These are phyloP conservation scores for Cyrtodaria siliqua DNA, from an alignment of 2,888 invertebrate genomes.

Conservation along the genomic window DNA sequence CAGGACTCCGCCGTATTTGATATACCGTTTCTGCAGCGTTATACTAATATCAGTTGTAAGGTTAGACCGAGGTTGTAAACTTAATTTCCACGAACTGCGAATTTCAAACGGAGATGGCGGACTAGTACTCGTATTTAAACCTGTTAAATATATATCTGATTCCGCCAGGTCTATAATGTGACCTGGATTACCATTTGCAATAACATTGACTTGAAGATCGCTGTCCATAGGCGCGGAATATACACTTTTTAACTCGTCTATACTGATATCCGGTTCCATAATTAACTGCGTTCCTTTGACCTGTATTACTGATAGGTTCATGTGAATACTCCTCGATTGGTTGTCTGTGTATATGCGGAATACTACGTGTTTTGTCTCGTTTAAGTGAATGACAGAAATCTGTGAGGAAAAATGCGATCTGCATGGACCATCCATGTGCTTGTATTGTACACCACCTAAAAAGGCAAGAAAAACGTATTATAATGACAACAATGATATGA, in stretches of 20 bases:
- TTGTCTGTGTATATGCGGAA: no score
- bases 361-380: no score
- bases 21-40: slow-evolving; percentile 47
- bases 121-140: slow-evolving; percentile 47
- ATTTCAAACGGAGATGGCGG: slow-evolving; percentile 56
- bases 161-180: slow-evolving; percentile 31
- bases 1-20: slow-evolving; percentile 55
- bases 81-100: slow-evolving; percentile 27
- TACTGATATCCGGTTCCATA: no score
- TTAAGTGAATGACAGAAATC: no score
- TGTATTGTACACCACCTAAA: no score
- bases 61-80: slow-evolving; percentile 3
- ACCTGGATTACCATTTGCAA: slow-evolving; percentile 24
- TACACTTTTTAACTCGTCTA: slow-evolving; percentile 18
- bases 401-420: no score
- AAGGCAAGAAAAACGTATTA: no score
- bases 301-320: no score
- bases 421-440: no score
- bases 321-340: no score
- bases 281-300: no score
- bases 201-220: slow-evolving; percentile 43
- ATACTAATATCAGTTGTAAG: slow-evolving; percentile 36
- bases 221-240: slow-evolving; percentile 29
- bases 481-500: no score
- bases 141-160: slow-evolving; percentile 55